Percentiles rank a stretch among this genome's conserved stretches.
phyloP scores from a whole-genome alignment of 1,140 invertebrate species.

The Drosophila athabasca region DNA sequence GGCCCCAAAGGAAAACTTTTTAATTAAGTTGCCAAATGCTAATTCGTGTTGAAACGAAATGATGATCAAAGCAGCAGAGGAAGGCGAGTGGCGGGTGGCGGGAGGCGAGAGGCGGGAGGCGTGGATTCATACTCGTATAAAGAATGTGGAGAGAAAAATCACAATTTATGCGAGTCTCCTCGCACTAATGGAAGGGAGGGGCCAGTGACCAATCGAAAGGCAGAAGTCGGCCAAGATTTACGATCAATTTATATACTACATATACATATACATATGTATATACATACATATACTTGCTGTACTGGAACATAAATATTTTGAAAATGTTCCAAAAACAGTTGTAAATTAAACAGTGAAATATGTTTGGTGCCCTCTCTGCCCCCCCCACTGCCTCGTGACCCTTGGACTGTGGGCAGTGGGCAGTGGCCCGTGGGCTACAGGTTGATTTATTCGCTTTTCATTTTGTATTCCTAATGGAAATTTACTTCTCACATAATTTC shows the following conservation, averaged over 20 bases:
- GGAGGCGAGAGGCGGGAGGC: neutral
- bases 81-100: too few species aligned
- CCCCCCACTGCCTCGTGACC: too few species aligned
- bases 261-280: constrained; percentile 40
- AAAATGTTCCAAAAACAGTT: constrained; percentile 37
- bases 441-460: constrained; percentile 22
- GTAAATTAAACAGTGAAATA: constrained; percentile 36
- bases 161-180: constrained; percentile 22
- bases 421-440: too few species aligned
- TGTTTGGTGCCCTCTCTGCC: neutral
- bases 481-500: constrained; percentile 34
- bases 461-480: constrained; percentile 31
- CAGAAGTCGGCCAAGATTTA: constrained; percentile 51
- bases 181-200: too few species aligned
- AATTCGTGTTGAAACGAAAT: constrained; percentile 61
- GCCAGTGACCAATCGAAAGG: constrained; percentile 21
- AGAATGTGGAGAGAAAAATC: constrained; percentile 27
- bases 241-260: constrained; percentile 61
- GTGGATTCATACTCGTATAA: too few species aligned
- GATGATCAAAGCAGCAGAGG: constrained; percentile 38
- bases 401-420: too few species aligned
- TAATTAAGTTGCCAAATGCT: constrained; percentile 62
- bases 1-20: constrained; percentile 17
- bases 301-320: constrained; percentile 27
- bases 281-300: constrained; percentile 31